Percentiles rank a stretch among this genome's conserved stretches.
These are phyloP conservation scores for Onychostoma macrolepis DNA, from an alignment of 2,113 vertebrate genomes.

Conservation along the genomic window DNA sequence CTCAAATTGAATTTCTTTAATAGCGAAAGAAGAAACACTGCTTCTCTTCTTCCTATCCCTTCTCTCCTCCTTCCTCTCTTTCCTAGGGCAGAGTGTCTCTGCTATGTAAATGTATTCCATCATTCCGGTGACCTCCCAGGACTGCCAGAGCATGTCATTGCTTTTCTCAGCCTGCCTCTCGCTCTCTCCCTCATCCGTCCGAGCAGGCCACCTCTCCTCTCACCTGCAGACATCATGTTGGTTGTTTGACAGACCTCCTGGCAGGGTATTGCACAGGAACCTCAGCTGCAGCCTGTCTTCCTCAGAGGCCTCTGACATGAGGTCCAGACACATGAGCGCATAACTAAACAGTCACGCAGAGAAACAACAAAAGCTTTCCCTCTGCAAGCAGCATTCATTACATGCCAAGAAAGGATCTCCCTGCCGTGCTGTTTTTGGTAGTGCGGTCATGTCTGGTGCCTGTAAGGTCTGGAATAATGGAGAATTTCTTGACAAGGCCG, in stretches of 20 bases:
- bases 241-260: conserved; percentile 29
- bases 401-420: conserved; percentile 10
- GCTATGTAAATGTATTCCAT: conserved; percentile 46
- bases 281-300: conserved; percentile 23
- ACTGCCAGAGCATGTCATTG: conserved; percentile 43
- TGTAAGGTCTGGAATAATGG: conserved; percentile 12
- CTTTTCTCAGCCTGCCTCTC: conserved; percentile 35
- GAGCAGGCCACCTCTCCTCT: not conserved
- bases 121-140: conserved; percentile 41
- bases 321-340: conserved; percentile 21
- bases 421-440: conserved; percentile 24
- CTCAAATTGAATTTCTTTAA: not conserved
- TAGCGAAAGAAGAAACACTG: not conserved
- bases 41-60: not conserved
- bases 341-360: conserved; percentile 21
- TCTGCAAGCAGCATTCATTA: not conserved
- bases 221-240: conserved; percentile 28
- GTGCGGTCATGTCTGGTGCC: conserved; percentile 26
- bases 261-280: conserved; percentile 11
- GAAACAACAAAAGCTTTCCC: conserved; percentile 32
- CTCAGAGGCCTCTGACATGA: conserved; percentile 1
- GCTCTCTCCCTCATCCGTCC: conserved; percentile 14
- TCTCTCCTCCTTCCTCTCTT: not conserved
- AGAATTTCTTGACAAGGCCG: not conserved
- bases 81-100: not conserved